Evolutionary conservation across 2,797 vertebrate genomes (phyloP).

Genomic region (Adelosebastes latens): DNA sequence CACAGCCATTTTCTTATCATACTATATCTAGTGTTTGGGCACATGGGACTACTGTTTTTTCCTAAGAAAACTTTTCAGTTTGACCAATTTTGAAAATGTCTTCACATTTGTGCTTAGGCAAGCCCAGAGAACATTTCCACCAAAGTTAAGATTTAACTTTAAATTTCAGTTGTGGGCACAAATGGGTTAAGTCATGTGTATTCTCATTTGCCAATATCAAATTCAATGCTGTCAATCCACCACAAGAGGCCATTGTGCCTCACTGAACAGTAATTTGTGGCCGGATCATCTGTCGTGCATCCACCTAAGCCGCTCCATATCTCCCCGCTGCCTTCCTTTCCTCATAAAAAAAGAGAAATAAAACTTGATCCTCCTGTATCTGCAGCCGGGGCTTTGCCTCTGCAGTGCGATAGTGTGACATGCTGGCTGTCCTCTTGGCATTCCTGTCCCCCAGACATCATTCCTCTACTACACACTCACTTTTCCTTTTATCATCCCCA

Average conservation of each 20-base stretch:
- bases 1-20: too few species aligned
- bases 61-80: too few species aligned
- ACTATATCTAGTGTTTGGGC: too few species aligned
- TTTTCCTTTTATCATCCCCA: slow-evolving; percentile 24
- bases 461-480: slow-evolving; percentile 30
- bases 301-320: slow-evolving; percentile 33
- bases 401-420: slow-evolving; percentile 57
- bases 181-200: neutral
- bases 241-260: slow-evolving; percentile 73
- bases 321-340: slow-evolving; percentile 41
- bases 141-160: too few species aligned
- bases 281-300: slow-evolving; percentile 25
- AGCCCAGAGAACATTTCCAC: too few species aligned
- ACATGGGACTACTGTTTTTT: too few species aligned
- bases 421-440: slow-evolving; percentile 43
- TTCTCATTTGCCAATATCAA: neutral
- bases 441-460: slow-evolving; percentile 31
- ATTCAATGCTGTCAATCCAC: slow-evolving; percentile 30
- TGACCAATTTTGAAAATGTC: too few species aligned
- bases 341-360: slow-evolving; percentile 73
- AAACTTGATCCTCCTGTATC: slow-evolving; percentile 70
- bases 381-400: slow-evolving; percentile 59
- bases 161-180: too few species aligned
- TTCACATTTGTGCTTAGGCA: too few species aligned
- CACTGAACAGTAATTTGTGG: slow-evolving; percentile 6